Percentiles rank a stretch among this genome's conserved stretches.
These are phyloP conservation scores for Drosophila paucipuncta DNA, from an alignment of 2,888 invertebrate genomes.

Conservation along the genomic window DNA sequence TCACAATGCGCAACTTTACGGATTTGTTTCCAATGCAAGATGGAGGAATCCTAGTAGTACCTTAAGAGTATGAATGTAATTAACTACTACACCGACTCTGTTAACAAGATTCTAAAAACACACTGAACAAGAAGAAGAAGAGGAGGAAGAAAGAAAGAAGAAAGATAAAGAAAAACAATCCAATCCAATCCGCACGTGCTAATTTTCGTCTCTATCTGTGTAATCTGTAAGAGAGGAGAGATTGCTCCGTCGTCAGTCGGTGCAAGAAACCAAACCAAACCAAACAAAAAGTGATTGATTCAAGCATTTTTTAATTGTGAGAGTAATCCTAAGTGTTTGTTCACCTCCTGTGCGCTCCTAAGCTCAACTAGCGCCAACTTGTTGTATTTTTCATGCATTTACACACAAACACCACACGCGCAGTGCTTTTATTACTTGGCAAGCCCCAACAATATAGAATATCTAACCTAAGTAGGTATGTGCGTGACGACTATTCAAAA, in stretches of 20 bases:
- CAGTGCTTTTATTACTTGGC: conserved; percentile 15
- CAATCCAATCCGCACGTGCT: conserved; percentile 3
- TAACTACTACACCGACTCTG: conserved; percentile 13
- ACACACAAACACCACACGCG: conserved; percentile 8
- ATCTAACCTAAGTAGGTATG: conserved; percentile 8
- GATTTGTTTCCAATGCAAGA: conserved; percentile 36
- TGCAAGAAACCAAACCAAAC: neutral
- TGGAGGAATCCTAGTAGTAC: conserved; percentile 42
- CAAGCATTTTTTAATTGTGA: conserved; percentile 21
- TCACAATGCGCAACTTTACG: conserved; percentile 34
- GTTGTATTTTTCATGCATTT: conserved; percentile 52
- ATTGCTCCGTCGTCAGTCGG: conserved; percentile 2
- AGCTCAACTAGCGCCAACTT: conserved; percentile 22
- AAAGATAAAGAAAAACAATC: too few relatives aligned
- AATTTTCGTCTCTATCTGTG: neutral
- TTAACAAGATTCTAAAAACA: conserved; percentile 14
- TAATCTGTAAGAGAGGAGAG: neutral
- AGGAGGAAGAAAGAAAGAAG: neutral
- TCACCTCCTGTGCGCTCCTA: neutral
- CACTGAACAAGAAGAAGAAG: too few relatives aligned
- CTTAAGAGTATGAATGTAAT: conserved; percentile 30
- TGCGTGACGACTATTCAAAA: conserved; percentile 22
- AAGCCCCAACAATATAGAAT: conserved; percentile 4
- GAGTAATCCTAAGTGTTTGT: conserved; percentile 21
- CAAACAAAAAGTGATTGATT: conserved; percentile 8